A percentile compares a stretch with the other conserved stretches of the same genome.
Conservation (phyloP, 2,888 invertebrate species). For the Amphipyra tragopoginis region DNA sequence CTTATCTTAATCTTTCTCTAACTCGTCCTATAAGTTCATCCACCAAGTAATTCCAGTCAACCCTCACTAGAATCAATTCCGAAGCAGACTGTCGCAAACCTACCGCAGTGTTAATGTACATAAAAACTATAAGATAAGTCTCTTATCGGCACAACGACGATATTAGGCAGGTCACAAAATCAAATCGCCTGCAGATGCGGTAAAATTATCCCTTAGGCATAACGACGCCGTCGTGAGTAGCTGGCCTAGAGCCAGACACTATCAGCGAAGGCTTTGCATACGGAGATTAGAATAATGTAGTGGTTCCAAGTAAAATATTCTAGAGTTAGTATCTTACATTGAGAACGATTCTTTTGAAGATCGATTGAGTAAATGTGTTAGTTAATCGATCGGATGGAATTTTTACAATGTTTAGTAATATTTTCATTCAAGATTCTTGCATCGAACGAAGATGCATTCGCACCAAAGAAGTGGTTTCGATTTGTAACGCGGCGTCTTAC, state of each 20-base stretch:
- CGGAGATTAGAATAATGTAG: conserved; percentile 69
- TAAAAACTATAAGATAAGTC: conserved; percentile 63
- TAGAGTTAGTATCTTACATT: conserved; percentile 27
- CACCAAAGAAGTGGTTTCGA: too few relatives aligned
- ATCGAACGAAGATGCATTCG: too few relatives aligned
- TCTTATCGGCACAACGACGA: conserved; percentile 63
- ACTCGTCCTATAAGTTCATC: too few relatives aligned
- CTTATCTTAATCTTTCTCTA: too few relatives aligned
- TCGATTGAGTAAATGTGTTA: conserved; percentile 10
- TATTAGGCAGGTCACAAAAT: conserved; percentile 72
- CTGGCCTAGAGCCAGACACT: conserved; percentile 67
- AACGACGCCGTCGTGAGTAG: conserved; percentile 54
- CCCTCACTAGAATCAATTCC: conserved; percentile 23
- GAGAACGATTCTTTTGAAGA: conserved; percentile 20
- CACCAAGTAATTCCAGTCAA: background rate
- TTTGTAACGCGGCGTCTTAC: too few relatives aligned
- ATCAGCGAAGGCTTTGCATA: conserved; percentile 60
- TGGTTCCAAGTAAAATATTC: conserved; percentile 58
- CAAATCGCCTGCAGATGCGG: conserved; percentile 69
- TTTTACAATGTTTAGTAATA: background rate
- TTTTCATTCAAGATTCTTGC: background rate
- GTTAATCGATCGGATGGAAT: background rate
- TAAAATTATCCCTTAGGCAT: conserved; percentile 67
- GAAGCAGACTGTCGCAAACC: conserved; percentile 11
- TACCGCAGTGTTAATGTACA: conserved; percentile 48